A percentile compares a stretch with the other conserved stretches of the same genome.
Conservation (phyloP, 2,113 vertebrate genomes). For the Circaetus gallicus region DNA sequence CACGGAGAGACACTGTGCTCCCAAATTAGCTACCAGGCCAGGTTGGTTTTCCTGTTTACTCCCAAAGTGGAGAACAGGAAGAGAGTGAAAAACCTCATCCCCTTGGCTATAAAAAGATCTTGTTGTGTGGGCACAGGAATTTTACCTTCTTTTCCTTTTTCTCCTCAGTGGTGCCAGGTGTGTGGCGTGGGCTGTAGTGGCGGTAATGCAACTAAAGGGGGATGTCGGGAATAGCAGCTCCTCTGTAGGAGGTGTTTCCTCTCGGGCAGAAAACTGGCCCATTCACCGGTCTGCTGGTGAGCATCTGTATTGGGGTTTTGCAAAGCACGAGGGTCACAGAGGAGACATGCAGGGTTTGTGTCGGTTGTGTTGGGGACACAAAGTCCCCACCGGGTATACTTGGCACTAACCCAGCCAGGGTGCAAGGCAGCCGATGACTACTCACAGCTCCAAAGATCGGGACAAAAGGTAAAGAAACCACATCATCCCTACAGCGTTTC, state of each 20-base stretch:
- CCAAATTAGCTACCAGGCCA: constrained; percentile 9
- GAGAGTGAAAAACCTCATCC: constrained; percentile 20
- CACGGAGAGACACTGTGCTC: neutral
- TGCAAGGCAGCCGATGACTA: neutral
- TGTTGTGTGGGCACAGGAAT: neutral
- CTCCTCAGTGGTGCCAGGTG: neutral
- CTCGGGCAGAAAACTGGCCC: neutral
- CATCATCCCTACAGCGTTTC: neutral
- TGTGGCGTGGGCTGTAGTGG: neutral
- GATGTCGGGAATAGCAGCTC: neutral
- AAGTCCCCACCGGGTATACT: too few relatives aligned
- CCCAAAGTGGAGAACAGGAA: neutral
- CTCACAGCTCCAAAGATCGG: neutral
- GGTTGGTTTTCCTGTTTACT: constrained; percentile 64
- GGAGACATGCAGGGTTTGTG: neutral
- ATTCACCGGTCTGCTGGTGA: neutral
- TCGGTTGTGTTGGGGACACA: neutral
- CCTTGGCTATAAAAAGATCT: neutral
- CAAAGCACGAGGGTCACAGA: neutral
- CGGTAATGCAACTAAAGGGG: neutral
- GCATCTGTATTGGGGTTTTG: rapidly evolving
- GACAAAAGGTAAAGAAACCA: neutral
- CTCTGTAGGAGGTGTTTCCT: neutral
- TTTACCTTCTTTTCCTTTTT: neutral
- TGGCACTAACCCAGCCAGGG: neutral